These are phyloP conservation scores for Strix aluco DNA, from an alignment of 2,113 vertebrate species.

Conservation along the genomic window DNA sequence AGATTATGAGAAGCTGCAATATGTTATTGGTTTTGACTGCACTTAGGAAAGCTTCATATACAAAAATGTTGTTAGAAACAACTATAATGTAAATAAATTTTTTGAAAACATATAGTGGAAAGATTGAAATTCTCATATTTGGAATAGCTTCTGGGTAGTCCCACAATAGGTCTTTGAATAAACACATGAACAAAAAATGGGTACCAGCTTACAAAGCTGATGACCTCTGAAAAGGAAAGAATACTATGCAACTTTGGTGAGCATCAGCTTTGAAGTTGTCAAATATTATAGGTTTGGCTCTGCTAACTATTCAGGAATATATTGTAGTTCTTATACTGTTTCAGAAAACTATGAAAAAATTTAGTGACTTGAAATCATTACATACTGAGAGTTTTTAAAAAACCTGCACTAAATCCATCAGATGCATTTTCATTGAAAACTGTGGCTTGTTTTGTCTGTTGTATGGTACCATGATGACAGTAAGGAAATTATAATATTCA, in stretches of 20 bases:
- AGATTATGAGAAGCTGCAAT: neutral
- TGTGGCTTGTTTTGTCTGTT: neutral
- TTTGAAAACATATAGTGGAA: neutral
- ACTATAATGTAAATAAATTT: neutral
- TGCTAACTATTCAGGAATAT: neutral
- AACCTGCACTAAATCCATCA: neutral
- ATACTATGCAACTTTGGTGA: neutral
- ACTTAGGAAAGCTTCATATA: neutral
- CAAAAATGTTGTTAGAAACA: neutral
- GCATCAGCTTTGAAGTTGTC: neutral
- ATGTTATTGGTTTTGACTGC: neutral
- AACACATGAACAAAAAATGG: neutral
- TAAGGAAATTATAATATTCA: neutral
- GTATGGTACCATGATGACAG: too few relatives aligned
- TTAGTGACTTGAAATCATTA: neutral
- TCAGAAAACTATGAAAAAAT: neutral
- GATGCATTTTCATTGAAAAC: neutral
- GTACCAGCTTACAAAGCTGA: neutral
- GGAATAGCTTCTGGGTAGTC: neutral
- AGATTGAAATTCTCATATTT: neutral
- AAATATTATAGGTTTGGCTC: neutral
- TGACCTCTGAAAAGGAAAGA: neutral
- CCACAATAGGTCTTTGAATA: neutral
- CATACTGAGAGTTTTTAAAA: neutral
- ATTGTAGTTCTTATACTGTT: neutral